Evolutionary conservation across 2,888 invertebrate species (phyloP).

Genomic region (Nomada ferruginata): DNA sequence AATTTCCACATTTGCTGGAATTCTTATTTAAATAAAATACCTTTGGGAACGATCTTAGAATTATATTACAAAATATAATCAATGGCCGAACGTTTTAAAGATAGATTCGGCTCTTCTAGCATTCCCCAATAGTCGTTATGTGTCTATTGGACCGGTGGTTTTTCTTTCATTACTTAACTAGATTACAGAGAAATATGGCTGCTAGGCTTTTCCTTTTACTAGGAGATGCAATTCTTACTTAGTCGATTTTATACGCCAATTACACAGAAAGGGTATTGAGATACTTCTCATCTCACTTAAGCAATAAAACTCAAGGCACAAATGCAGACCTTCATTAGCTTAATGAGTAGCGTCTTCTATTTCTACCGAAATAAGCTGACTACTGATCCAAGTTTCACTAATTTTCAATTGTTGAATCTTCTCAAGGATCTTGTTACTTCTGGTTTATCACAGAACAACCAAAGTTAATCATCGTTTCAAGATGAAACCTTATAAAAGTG

Average conservation of each 20-base stretch:
- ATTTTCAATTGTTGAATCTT: not conserved
- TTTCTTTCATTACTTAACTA: constrained; percentile 47
- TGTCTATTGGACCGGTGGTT: constrained; percentile 27
- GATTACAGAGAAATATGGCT: constrained; percentile 29
- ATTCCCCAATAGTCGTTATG: constrained; percentile 27
- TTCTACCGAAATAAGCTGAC: too few species aligned
- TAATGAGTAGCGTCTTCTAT: not conserved
- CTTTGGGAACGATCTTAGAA: not conserved
- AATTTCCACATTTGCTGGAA: not conserved
- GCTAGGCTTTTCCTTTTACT: not conserved
- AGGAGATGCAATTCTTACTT: constrained; percentile 9
- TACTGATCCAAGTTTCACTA: not conserved
- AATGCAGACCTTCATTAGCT: not conserved
- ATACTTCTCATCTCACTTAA: not conserved
- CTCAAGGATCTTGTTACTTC: not conserved
- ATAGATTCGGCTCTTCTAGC: constrained; percentile 3
- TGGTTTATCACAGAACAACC: not conserved
- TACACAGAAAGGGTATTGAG: not conserved
- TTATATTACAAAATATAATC: constrained; percentile 22
- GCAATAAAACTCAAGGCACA: not conserved
- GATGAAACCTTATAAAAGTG: too few species aligned
- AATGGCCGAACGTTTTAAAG: constrained; percentile 25
- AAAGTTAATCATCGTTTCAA: not conserved
- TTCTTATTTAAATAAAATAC: too few species aligned
- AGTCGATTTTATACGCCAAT: not conserved